These are phyloP conservation scores for Drosophila kepulauana DNA, from an alignment of 1,140 invertebrate genomes.

Conservation along the genomic window DNA sequence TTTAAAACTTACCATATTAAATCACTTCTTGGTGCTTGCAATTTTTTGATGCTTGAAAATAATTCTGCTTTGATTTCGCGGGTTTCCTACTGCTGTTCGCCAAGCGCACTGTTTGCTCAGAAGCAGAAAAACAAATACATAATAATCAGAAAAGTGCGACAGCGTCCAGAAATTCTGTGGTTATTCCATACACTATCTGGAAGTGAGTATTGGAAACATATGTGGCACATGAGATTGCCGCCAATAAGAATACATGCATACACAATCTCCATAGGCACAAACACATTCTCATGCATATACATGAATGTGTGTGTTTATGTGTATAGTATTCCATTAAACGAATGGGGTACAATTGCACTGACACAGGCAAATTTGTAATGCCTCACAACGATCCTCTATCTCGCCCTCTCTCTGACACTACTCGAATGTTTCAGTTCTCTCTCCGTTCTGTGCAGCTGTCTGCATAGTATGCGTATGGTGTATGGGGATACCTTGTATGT, in stretches of 20 bases:
- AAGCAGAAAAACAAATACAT: constrained; percentile 41
- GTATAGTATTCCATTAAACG: constrained; percentile 13
- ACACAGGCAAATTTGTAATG: constrained; percentile 35
- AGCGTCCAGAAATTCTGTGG: constrained; percentile 66
- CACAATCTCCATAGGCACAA: constrained; percentile 39
- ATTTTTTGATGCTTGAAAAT: background rate
- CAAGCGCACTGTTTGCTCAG: constrained; percentile 59
- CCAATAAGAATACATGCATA: constrained; percentile 41
- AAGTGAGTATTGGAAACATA: constrained; percentile 56
- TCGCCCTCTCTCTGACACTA: background rate
- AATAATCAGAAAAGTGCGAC: constrained; percentile 71
- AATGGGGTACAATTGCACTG: constrained; percentile 65
- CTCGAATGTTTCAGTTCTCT: constrained; percentile 21
- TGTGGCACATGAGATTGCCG: constrained; percentile 70
- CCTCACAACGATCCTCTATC: constrained; percentile 39
- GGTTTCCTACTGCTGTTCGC: constrained; percentile 15
- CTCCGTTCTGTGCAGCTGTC: constrained; percentile 25
- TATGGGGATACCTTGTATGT: background rate
- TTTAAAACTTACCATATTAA: constrained; percentile 33
- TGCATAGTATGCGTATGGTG: background rate
- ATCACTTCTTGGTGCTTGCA: background rate
- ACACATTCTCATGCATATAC: constrained; percentile 18
- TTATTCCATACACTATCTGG: constrained; percentile 32
- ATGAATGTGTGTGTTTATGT: constrained; percentile 11
- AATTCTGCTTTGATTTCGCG: constrained; percentile 16